Evolutionary conservation across 2,888 invertebrate species (phyloP).

Genomic region (Caenorhabditis afra): DNA sequence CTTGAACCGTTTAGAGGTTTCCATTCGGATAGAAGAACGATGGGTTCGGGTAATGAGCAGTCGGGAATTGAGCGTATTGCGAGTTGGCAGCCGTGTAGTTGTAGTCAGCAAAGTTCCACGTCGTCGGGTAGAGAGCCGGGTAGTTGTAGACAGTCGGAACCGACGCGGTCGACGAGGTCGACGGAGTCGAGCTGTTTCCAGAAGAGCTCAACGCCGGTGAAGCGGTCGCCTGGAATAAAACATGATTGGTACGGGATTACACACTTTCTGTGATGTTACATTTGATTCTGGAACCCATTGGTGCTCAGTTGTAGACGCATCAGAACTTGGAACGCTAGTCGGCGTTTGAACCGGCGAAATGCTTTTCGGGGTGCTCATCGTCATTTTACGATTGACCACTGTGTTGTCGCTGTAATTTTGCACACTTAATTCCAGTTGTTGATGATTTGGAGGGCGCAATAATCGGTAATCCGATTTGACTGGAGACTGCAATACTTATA

Average conservation of each 20-base stretch:
- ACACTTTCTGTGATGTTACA: constrained; percentile 19
- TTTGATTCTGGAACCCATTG: constrained; percentile 39
- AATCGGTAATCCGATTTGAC: constrained; percentile 48
- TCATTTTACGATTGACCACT: constrained; percentile 17
- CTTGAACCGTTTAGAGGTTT: constrained; percentile 37
- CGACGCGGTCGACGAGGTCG: constrained; percentile 7
- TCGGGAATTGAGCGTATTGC: constrained; percentile 35
- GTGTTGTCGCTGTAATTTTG: constrained; percentile 40
- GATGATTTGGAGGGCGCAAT: not conserved
- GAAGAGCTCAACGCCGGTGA: constrained; percentile 24
- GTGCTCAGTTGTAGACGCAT: constrained; percentile 29
- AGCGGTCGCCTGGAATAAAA: constrained; percentile 24
- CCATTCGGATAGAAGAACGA: constrained; percentile 54
- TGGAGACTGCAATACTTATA: constrained; percentile 19
- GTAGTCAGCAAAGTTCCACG: constrained; percentile 46
- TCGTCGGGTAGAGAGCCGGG: constrained; percentile 39
- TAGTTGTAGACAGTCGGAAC: constrained; percentile 56
- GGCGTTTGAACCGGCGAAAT: constrained; percentile 56
- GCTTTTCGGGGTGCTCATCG: constrained; percentile 54
- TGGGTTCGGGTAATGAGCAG: constrained; percentile 34
- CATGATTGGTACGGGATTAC: not conserved
- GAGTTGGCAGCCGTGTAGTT: constrained; percentile 26
- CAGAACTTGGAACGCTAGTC: constrained; percentile 42
- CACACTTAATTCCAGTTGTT: constrained; percentile 25
- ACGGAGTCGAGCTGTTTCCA: constrained; percentile 11